Evolutionary conservation across 2,113 vertebrate genomes (phyloP).

Genomic region (Aphyosemion australe): DNA sequence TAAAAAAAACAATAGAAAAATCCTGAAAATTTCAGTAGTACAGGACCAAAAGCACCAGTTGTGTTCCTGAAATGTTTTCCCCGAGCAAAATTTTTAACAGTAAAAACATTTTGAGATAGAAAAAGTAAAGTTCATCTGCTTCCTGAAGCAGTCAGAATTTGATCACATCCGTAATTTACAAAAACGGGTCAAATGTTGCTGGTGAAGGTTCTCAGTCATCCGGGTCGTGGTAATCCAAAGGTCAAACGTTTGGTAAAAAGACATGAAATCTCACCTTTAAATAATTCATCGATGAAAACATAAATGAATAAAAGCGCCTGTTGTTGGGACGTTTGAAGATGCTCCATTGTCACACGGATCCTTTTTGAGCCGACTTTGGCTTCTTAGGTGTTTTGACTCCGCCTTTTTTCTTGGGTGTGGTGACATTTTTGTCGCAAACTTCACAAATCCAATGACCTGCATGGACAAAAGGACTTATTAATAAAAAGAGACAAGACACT

Average conservation of each 20-base stretch:
- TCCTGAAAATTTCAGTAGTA: conserved; percentile 37
- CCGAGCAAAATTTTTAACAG: conserved; percentile 1
- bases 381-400: conserved; percentile 89
- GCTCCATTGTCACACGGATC: no score
- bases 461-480: conserved; percentile 14
- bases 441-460: conserved; percentile 97
- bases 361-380: conserved; percentile 75
- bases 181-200: not conserved
- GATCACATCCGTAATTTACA: conserved; percentile 1
- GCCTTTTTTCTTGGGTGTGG: conserved; percentile 89
- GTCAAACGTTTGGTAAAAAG: not conserved
- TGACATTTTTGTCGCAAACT: conserved; percentile 88
- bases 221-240: no score
- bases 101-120: not conserved
- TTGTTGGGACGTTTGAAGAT: not conserved
- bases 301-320: no score
- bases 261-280: no score
- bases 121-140: not conserved
- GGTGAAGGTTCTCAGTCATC: no score
- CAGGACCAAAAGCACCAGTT: conserved; percentile 50
- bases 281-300: no score
- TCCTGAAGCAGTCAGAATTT: not conserved
- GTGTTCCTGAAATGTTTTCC: conserved; percentile 26
- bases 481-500: not conserved
- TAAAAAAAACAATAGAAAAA: conserved; percentile 5